These are phyloP conservation scores for Aelia acuminata DNA, from an alignment of 2,888 invertebrate genomes.

Conservation along the genomic window DNA sequence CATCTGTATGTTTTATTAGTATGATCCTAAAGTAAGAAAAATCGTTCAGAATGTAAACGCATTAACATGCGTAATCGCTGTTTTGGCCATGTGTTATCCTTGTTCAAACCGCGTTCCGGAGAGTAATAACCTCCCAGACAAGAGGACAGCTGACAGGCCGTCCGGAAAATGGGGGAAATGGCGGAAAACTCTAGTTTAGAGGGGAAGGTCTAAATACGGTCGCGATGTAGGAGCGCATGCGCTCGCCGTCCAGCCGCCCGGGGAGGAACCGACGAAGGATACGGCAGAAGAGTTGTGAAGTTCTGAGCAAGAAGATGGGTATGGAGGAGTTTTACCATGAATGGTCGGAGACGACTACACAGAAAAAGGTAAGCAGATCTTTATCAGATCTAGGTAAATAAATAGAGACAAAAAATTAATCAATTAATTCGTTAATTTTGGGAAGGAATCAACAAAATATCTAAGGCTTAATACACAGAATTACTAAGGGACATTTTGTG, in stretches of 20 bases:
- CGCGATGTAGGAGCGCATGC: slow-evolving; percentile 47
- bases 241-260: background rate
- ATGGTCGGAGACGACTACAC: slow-evolving; percentile 68
- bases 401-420: no score
- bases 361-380: slow-evolving; percentile 57
- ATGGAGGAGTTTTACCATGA: slow-evolving; percentile 68
- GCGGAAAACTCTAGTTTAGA: slow-evolving; percentile 36
- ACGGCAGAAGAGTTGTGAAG: background rate
- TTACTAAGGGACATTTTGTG: no score
- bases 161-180: slow-evolving; percentile 40
- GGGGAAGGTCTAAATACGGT: slow-evolving; percentile 55
- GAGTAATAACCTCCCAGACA: background rate
- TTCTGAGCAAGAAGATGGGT: slow-evolving; percentile 63
- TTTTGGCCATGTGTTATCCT: background rate
- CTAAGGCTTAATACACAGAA: no score
- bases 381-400: no score
- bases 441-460: no score
- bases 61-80: no score
- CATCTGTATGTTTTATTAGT: no score
- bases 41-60: no score
- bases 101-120: background rate
- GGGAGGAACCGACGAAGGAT: background rate
- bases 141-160: background rate
- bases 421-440: no score
- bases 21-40: no score